Evolutionary conservation across 2,797 vertebrate genomes (phyloP).

Genomic region (Glyptemys insculpta): DNA sequence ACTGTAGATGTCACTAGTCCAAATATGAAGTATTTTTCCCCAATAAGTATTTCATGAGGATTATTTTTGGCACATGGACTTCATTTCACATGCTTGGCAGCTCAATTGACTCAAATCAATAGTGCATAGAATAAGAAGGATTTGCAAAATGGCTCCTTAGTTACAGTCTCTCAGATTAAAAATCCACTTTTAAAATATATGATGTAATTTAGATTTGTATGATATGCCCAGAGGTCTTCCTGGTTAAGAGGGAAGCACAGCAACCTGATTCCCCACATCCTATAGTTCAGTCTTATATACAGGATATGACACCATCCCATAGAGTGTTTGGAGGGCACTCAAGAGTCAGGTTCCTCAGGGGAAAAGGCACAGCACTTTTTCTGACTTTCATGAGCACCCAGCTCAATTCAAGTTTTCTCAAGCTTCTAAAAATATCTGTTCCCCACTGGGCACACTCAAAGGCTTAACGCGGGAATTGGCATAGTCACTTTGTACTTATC

Average conservation of each 20-base stretch:
- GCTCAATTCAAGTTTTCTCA: not conserved
- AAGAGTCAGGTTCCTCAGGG: not conserved
- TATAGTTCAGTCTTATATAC: not conserved
- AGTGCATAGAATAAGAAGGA: not conserved
- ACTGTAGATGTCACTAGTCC: not conserved
- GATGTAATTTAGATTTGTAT: not conserved
- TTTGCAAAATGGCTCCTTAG: not conserved
- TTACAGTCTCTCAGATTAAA: not conserved
- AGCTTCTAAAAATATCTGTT: conserved; percentile 10
- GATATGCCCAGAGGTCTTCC: not conserved
- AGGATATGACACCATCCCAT: not conserved
- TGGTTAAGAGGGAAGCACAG: not conserved
- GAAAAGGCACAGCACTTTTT: not conserved
- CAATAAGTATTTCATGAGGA: not conserved
- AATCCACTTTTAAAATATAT: not conserved
- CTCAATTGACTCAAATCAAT: conserved; percentile 17
- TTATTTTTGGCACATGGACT: not conserved
- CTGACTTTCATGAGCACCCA: not conserved
- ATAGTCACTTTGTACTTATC: not conserved
- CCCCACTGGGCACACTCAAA: not conserved
- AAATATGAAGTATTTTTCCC: not conserved
- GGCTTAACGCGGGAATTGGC: not conserved
- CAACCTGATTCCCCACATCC: not conserved
- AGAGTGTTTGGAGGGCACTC: not conserved
- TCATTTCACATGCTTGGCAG: not conserved